Evolutionary conservation across 2,888 invertebrate species (phyloP), one percentile per base, ranked within the genome.

Genomic region (Sminthurides aquaticus): DNA sequence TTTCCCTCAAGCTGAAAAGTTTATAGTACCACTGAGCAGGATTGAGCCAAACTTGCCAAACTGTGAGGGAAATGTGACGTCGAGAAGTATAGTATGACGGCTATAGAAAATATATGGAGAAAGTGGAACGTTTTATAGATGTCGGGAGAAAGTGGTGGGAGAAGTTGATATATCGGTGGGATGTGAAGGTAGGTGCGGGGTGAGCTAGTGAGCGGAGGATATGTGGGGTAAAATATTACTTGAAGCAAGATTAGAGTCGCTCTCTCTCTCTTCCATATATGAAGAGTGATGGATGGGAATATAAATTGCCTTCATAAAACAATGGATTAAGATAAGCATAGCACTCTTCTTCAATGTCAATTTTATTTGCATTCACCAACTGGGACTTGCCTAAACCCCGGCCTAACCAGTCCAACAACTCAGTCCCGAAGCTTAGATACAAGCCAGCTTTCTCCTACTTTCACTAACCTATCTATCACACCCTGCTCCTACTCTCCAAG

Each of bases 251-350:
- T 34, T 34, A 34, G 43, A 34, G 43, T 34, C 43, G 5, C 8
- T 15, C 8, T 34, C 15, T 34, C 43, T 34, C 8, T 15, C 8
- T 34, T 34, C 15, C 8, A 11, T 34, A 34, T 34, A 34, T 15
- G 52, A 27, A 28, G 48, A 48, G 29, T 61, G 61, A 61, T 61
- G 61, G 61, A 61, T 61, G 61, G 43, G 54, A 55, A 25, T 58
- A 29, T 15, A 55, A 34, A 34, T 34, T 34, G 43, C 43, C 43
- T 54, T 54, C 27, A 55, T 54, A 55, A 28, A 61, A 54, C 61
- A 61, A 61, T 61, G 55, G 61, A 55, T 55, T 61, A 61, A 61
- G 61, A 61, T 61, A 61, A 61, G 61, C 61, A 1, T 20, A 34
- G 43, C 24, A 55, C 34, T 54, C 61, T 54, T 55, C 61, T 54